A percentile compares a stretch with the other conserved stretches of the same genome.
Conservation (phyloP, 2,797 vertebrate species). For the Thunnus albacares region DNA sequence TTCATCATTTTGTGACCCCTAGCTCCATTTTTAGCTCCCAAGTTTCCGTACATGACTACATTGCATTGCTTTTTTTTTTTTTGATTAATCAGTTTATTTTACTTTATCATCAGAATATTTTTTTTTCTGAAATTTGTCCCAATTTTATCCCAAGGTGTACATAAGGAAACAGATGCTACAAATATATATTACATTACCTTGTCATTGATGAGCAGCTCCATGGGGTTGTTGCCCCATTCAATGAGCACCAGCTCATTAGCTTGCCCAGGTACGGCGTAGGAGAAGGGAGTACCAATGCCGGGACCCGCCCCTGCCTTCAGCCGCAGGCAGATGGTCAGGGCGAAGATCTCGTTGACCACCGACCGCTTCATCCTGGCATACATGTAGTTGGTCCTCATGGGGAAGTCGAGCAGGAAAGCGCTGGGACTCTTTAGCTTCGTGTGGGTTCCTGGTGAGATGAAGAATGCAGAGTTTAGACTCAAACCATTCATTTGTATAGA, state of each 20-base stretch:
- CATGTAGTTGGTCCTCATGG: conserved; percentile 91
- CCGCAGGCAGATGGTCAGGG: conserved; percentile 89
- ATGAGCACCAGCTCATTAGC: conserved; percentile 91
- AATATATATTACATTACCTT: conserved; percentile 72
- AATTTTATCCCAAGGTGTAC: too few species aligned
- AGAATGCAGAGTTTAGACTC: conserved; percentile 1
- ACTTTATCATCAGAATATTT: too few species aligned
- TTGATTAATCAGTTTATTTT: too few species aligned
- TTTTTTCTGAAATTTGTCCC: too few species aligned
- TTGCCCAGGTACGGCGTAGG: conserved; percentile 89
- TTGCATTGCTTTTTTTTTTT: not conserved
- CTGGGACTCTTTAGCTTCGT: conserved; percentile 83
- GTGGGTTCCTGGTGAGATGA: conserved; percentile 68
- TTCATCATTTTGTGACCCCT: too few species aligned
- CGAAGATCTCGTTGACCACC: conserved; percentile 88
- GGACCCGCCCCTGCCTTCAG: conserved; percentile 84
- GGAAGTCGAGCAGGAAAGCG: conserved; percentile 89
- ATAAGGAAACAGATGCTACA: not conserved
- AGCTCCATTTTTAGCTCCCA: too few species aligned
- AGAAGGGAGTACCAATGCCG: conserved; percentile 90
- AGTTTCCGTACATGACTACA: not conserved
- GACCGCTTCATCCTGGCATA: conserved; percentile 85
- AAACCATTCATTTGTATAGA: not conserved
- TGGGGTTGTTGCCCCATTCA: conserved; percentile 90
- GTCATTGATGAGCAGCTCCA: conserved; percentile 90